Evolutionary conservation across 2,797 vertebrate species (phyloP).

Genomic region (Sebastes minor): DNA sequence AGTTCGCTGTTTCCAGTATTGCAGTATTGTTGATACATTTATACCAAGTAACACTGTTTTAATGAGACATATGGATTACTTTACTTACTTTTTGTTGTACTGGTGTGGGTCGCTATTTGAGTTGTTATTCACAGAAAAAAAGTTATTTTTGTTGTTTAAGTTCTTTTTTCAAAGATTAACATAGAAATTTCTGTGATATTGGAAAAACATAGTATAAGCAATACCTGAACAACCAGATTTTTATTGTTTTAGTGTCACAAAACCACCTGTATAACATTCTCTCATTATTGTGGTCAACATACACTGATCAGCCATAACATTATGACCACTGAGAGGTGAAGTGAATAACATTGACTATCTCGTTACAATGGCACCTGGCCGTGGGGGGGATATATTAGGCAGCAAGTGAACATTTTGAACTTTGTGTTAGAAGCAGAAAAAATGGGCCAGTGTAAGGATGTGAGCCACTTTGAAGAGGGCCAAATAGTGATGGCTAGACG

Average conservation of each 20-base stretch:
- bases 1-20: background rate
- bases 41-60: background rate
- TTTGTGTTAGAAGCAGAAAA: too few relatives aligned
- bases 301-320: too few relatives aligned
- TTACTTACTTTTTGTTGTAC: too few relatives aligned
- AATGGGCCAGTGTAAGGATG: accelerated
- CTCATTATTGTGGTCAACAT: too few relatives aligned
- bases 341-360: too few relatives aligned
- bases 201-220: background rate
- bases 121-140: background rate
- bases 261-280: background rate
- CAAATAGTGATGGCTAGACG: too few relatives aligned
- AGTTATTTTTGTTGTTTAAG: background rate
- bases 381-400: accelerated
- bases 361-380: too few relatives aligned
- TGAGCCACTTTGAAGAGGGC: too few relatives aligned
- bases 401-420: too few relatives aligned
- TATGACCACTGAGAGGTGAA: too few relatives aligned
- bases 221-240: background rate
- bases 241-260: background rate
- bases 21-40: background rate
- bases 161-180: background rate
- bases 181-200: background rate
- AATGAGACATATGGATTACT: background rate
- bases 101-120: background rate